Base-by-base conservation (phyloP, 2,888 invertebrate species). In the Syritta pipiens region DNA sequence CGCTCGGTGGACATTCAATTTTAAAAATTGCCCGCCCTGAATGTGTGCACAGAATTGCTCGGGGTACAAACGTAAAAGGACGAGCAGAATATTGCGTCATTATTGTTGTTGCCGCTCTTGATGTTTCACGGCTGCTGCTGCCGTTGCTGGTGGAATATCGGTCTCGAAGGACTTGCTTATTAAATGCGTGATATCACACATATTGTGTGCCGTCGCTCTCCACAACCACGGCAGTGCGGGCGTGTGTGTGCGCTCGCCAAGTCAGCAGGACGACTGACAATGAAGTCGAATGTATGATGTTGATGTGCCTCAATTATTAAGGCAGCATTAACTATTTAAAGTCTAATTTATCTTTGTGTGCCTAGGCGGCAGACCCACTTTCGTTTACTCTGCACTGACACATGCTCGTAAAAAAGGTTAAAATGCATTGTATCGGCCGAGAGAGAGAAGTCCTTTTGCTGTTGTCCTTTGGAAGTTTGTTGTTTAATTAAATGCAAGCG, bases 251-350 rank as follows among this genome's bases (percentile, higher is more conserved):
- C 30, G 42, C 44, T 30, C 20, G 10, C 19, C 20, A 3, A 10
- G 10, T 12, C 32, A 9, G 4, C 1, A 22, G 4, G 9, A 26
- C 10, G 28, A 24, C 28, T 28, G 42, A 22, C 17, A 17, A 7
- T 10, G 10, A 14, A 10, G 49, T n/a, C 12, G 17, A 57, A 32
- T 28, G 24, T 37, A 68, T 32, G 17, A 22, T 22, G 30, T 42
- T 32, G n/a, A n/a, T n/a, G n/a, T 26, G 12, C 32, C 12, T 69
- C 59, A 51, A 69, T 69, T 60, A 60, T 69, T 69, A 9, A 69
- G n/a, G 7, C 20, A 12, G 35, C 51, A 69, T 69, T 42, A 69
- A 60, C 32, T 60, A 60, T n/a, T n/a, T n/a, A n/a, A n/a, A n/a
- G n/a, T n/a, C n/a, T n/a, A n/a, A n/a, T 69, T 69, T 35, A 69